Evolutionary conservation across 2,888 invertebrate genomes (phyloP), one percentile per base, ranked within the genome.

Genomic region (Luperina nickerlii): DNA sequence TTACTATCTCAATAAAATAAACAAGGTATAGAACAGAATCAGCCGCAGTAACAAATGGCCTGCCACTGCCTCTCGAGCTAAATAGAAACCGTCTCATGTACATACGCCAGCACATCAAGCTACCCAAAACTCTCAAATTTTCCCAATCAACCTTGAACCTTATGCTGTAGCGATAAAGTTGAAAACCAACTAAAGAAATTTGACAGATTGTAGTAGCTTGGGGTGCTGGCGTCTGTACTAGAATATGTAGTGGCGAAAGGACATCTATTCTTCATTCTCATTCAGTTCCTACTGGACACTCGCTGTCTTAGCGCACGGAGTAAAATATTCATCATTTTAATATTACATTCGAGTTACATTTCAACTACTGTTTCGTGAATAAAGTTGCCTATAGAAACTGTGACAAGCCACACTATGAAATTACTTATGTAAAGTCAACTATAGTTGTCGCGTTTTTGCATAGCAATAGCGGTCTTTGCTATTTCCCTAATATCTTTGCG

Each of bases 281-380:
- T 32, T 32, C 32, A 32, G 32, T 32, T 85, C 82, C 80, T 76
- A 65, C 62, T 66, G 80, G 78, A 85, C 87, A 85, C 65, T 75
- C 48, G 67, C 60, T 75, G 74, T 79, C 85, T 80, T 74, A 76
- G 85, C 38, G n/a, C 11, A 7, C 60, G 48, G 6, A 48, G 42
- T 78, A 51, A 75, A 87, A 82, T 85, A 82, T 87, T 78, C 80
- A 80, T 78, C 76, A 76, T 74, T 78, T 85, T 80, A 78, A 85
- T 77, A 80, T 78, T 79, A 42, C 42, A 82, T 85, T 79, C 63
- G 20, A 51, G 38, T 68, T 74, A 74, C 32, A 68, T 75, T 69
- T 54, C 27, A n/a, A n/a, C 48, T 70, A 18, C 20, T 38, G 76
- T 73, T 71, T 63, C 0, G 13, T 63, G 45, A 48, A 48, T 65